Conservation (phyloP, 2,113 vertebrate genomes). For the Maccullochella peelii region DNA sequence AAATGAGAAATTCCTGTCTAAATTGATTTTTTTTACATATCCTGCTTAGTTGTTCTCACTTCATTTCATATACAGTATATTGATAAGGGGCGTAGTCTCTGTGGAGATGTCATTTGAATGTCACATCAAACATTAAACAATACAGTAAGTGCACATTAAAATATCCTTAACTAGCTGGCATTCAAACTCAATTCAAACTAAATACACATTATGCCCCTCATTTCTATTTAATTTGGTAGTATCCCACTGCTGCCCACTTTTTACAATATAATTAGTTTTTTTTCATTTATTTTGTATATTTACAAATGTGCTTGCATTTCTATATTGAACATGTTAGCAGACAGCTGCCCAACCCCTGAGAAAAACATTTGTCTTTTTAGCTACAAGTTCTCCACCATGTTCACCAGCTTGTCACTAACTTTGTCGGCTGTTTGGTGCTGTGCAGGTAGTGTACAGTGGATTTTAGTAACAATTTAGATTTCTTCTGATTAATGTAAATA, state of each 20-base stretch:
- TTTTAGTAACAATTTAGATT: background rate
- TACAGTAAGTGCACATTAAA: background rate
- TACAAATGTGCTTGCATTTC: background rate
- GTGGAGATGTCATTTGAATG: background rate
- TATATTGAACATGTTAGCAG: background rate
- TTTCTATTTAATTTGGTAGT: background rate
- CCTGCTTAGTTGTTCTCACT: background rate
- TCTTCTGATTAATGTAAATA: background rate
- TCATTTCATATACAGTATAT: background rate
- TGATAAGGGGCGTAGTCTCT: background rate
- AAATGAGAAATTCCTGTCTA: constrained; percentile 12
- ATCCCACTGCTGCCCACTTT: too few relatives aligned
- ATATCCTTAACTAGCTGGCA: constrained; percentile 1
- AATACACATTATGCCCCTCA: background rate
- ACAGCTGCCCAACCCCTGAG: background rate
- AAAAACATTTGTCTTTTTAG: background rate
- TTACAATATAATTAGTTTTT: background rate
- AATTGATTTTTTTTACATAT: constrained; percentile 3
- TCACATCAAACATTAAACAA: background rate
- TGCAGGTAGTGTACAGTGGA: too few relatives aligned
- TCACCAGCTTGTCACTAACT: background rate
- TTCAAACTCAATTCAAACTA: background rate
- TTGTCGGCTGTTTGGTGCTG: background rate
- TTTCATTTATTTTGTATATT: background rate
- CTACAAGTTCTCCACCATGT: background rate